Percentiles rank a stretch among this genome's conserved stretches.
phyloP scores from a whole-genome alignment of 2,888 invertebrate genomes.

The Hedychridium roseum region DNA sequence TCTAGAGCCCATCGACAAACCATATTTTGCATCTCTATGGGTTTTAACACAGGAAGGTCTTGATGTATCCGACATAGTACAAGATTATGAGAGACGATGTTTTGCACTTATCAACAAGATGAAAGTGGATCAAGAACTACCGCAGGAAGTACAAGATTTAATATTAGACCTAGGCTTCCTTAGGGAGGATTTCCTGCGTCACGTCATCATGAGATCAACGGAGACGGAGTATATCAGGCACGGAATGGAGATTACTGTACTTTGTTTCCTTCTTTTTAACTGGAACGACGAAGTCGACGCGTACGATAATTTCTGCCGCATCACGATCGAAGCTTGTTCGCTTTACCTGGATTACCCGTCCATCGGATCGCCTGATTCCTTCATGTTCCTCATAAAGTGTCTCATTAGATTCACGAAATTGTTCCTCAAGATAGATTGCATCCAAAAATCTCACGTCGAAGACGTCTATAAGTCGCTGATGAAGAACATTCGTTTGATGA shows the following conservation, averaged over 20 bases:
- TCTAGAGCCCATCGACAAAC: slow-evolving; percentile 46
- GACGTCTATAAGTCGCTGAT: slow-evolving; percentile 21
- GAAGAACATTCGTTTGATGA: slow-evolving; percentile 22
- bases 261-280: slow-evolving; percentile 33
- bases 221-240: slow-evolving; percentile 41
- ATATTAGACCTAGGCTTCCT: slow-evolving; percentile 23
- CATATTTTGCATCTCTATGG: slow-evolving; percentile 33
- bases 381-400: slow-evolving; percentile 41
- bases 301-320: slow-evolving; percentile 35
- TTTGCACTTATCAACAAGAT: slow-evolving; percentile 29
- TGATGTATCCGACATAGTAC: slow-evolving; percentile 33
- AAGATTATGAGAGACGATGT: slow-evolving; percentile 47
- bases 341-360: slow-evolving; percentile 44
- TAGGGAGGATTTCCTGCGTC: slow-evolving; percentile 42
- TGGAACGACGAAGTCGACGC: slow-evolving; percentile 38
- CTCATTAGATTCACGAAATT: slow-evolving; percentile 23
- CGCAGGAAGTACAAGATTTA: slow-evolving; percentile 19
- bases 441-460: slow-evolving; percentile 11
- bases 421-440: slow-evolving; percentile 16
- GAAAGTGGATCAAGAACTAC: slow-evolving; percentile 20
- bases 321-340: slow-evolving; percentile 45
- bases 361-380: slow-evolving; percentile 29
- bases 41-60: slow-evolving; percentile 6
- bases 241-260: slow-evolving; percentile 26
- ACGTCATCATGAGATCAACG: slow-evolving; percentile 44